Evolutionary conservation across 2,113 vertebrate genomes (phyloP), one percentile per base, ranked within the genome.

Genomic region (Catharus minimus): DNA sequence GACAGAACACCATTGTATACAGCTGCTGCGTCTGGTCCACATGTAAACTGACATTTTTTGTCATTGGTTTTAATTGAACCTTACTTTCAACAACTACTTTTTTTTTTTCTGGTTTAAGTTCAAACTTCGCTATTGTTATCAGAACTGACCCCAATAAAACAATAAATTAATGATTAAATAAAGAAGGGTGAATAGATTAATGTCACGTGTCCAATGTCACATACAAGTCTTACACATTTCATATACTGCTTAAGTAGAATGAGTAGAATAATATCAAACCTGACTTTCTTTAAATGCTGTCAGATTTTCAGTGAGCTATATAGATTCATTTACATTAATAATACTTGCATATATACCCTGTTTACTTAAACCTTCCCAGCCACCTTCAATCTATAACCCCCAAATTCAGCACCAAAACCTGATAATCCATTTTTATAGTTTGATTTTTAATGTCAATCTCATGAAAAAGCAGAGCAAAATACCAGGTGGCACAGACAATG

Each of bases 111-210:
- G 19, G 17, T 66, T 75, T 56, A 78, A 84, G 73, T 88, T 93
- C 89, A 89, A 89, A 69, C 60, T 85, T 84, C 5, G 3, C 33
- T 65, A 22, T 58, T 61, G 21, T 65, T 86, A 82, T 76, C 62
- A 47, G 32, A 23, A 58, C 10, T 76, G 58, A 61, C 22, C 24
- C 50, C 46, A 89, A 9, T 79, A 86, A 87, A 86, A 20, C 57
- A 67, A 68, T 77, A 87, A 86, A 80, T 65, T 4, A 83, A 66
- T 66, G 84, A 85, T 67, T 58, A 76, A 79, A 78, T 78, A 69
- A 89, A 50, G 69, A 69, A 88, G n/a, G 21, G 26, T 41, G 18
- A 68, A 72, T 7, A 72, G 76, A 57, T 82, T 61, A 89, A 66
- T 0, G 0, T 74, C 50, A 80, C 3, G 0, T 64, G 61, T 72